Evolutionary conservation across 2,113 vertebrate genomes (phyloP), one percentile per base, ranked within the genome.

Genomic region (Tupaia chinensis): DNA sequence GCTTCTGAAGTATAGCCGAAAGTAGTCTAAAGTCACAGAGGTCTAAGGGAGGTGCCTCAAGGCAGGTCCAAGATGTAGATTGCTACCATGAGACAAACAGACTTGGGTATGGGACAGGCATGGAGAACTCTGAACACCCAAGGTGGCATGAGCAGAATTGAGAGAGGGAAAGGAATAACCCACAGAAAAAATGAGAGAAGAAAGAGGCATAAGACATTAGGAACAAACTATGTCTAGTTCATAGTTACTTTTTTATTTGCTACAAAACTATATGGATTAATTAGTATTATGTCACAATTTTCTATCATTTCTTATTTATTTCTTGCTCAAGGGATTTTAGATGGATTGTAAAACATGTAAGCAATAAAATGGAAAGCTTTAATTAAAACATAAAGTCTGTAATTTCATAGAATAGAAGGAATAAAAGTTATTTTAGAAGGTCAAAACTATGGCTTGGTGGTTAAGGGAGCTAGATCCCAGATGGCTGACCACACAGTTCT

Each of bases 321-420:
- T 88, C n/a, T 91, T 92, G 77, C 56, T 81, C 68, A 70, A 69
- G 19, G 53, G 84, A 88, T 68, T 88, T 88, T 79, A 77, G 60
- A 54, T 79, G 74, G 6, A 22, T 60, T 61, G 29, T 34, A 91
- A 61, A 83, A 78, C 54, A 25, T 80, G 7, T 7, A 53, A 13
- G 16, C 79, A 89, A 85, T 91, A 94, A 76, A 80, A 66, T 29
- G 70, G 29, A 68, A 74, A 81, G 53, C 69, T 91, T 65, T 79
- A 88, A 79, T 69, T 56, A n/a, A 90, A 89, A 81, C 34, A 68
- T 20, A 82, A 56, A 92, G 27, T 34, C 60, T 92, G 76, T 58
- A 74, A 56, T 89, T 85, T 89, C 27, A 68, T 34, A 87, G 53
- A 69, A 65, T 4, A 23, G 17, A 80, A 68, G 66, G 8, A 53